Conservation (phyloP, 2,113 vertebrate species). For the Connochaetes taurinus region DNA sequence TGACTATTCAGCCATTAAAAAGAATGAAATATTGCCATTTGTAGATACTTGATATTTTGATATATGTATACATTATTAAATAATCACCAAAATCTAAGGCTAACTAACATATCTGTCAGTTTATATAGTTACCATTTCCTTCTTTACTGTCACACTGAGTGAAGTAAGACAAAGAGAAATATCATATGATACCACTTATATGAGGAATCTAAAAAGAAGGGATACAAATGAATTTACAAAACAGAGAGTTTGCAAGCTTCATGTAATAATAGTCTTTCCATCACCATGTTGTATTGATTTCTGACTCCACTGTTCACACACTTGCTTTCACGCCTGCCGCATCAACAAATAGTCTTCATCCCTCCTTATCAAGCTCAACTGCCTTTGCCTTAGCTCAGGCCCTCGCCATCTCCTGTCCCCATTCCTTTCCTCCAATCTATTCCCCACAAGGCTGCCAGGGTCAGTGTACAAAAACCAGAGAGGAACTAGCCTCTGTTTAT, state of each 20-base stretch:
- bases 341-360: neutral
- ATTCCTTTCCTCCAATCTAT: neutral
- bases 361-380: neutral
- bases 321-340: neutral
- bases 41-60: neutral
- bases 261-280: neutral
- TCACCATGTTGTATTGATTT: neutral
- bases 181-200: neutral
- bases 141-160: neutral
- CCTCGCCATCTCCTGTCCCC: neutral
- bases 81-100: neutral
- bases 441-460: neutral
- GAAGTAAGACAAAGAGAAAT: neutral
- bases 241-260: neutral
- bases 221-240: neutral
- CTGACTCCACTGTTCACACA: neutral
- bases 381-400: neutral
- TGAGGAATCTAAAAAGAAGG: neutral
- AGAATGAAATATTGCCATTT: neutral
- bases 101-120: neutral
- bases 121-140: neutral
- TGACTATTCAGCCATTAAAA: neutral
- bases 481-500: neutral
- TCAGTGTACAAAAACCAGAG: neutral
- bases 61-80: neutral